Evolutionary conservation across 1,140 invertebrate species (phyloP), one percentile per base, ranked within the genome.

Genomic region (Pseudomyrmex gracilis): DNA sequence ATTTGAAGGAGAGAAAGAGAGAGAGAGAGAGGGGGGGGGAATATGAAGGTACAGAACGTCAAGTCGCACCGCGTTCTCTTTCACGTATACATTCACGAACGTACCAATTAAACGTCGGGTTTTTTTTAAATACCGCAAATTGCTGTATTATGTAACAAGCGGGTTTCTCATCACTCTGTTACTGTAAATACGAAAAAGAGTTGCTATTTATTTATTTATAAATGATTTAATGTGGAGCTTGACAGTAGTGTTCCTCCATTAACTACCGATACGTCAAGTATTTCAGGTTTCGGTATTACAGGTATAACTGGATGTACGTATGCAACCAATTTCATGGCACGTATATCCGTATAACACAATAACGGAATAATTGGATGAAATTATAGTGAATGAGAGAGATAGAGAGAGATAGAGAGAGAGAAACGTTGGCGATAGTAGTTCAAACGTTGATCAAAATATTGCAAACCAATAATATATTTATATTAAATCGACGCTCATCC

Each of bases 301-400:
- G 34, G 5, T 34, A 22, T 45, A 73, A 73, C 20, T 8, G 43
- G 70, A 60, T 60, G 70, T 60, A 60, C 43, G 17, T 58, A 60
- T 73, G 43, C 12, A 58, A 64, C n/a, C 61, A 64, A 73, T 60
- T 73, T 58, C 17, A 45, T 73, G 17, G 70, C 20, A 60, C 17
- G 70, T 73, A 60, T 73, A 47, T 73, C 55, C 43, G 13, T 43
- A 51, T 20, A 10, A 58, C 24, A 10, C n/a, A 53, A 45, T 20
- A 58, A 34, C 51, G 15, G 2, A 53, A 53, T n/a, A 55, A 70
- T 2, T 58, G 34, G 34, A 0, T 34, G 34, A 34, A 34, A 34
- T 34, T 34, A 34, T 34, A 0, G 34, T 34, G 34, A 34, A 34
- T 34, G 34, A 7, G 34, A 34, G 34, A 34, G 34, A 34, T 4